Percentiles rank a stretch among this genome's conserved stretches.
These are phyloP conservation scores for Patiria pectinifera DNA, from an alignment of 53 echinoderm and acorn worm genomes.

Conservation along the genomic window DNA sequence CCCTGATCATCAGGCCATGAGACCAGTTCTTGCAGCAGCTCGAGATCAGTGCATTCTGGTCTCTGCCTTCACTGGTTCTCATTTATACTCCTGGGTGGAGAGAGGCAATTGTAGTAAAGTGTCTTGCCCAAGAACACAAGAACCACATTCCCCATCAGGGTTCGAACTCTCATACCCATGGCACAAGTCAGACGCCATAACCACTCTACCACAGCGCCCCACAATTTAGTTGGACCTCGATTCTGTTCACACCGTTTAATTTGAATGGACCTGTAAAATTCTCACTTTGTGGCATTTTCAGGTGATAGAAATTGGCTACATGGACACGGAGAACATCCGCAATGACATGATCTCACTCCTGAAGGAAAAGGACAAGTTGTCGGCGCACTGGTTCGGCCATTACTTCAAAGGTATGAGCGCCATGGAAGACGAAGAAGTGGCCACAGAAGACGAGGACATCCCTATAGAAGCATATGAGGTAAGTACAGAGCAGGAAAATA, in stretches of 20 bases:
- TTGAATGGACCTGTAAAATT: neutral
- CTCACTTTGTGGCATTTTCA: constrained; percentile 9
- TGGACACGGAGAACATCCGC: constrained; percentile 81
- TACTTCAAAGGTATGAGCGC: constrained; percentile 72
- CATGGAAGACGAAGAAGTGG: constrained; percentile 67
- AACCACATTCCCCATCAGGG: no score
- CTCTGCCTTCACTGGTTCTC: no score
- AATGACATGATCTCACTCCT: constrained; percentile 69
- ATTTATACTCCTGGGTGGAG: no score
- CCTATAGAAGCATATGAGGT: constrained; percentile 39
- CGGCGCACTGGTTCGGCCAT: constrained; percentile 68
- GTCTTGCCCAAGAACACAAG: no score
- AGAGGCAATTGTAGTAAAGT: no score
- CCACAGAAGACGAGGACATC: constrained; percentile 14
- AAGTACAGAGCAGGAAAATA: neutral
- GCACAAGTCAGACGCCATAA: no score
- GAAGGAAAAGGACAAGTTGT: constrained; percentile 69
- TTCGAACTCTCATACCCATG: no score
- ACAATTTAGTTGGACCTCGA: no score
- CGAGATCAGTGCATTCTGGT: no score
- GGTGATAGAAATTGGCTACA: constrained; percentile 94
- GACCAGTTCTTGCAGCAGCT: no score
- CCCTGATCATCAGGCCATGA: no score
- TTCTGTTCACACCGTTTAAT: neutral
- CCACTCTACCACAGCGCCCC: no score